Percentiles rank a stretch among this genome's conserved stretches.
Conservation (phyloP, 2,113 vertebrate species). For the Casuarius casuarius region DNA sequence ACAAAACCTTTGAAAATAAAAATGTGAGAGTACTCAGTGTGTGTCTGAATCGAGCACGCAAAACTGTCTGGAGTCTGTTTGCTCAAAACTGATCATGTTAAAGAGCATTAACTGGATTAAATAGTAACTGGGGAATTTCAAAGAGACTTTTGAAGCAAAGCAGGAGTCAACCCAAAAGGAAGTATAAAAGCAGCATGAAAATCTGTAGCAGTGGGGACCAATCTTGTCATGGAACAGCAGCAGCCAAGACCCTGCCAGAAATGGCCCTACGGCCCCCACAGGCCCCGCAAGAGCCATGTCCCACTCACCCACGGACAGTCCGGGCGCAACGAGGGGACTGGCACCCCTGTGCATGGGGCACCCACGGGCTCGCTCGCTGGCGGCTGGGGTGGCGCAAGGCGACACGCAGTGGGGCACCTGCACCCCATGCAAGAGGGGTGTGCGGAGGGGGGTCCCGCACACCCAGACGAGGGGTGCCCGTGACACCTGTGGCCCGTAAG, state of each 20-base stretch:
- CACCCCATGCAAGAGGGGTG: background rate
- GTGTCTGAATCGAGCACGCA: background rate
- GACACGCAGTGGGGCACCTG: background rate
- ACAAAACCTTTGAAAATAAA: background rate
- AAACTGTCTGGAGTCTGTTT: background rate
- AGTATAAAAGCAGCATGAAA: background rate
- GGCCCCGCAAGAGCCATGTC: accelerated
- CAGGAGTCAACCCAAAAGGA: background rate
- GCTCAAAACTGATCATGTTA: background rate
- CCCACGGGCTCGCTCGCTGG: accelerated
- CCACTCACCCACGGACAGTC: background rate
- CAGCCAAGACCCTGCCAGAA: background rate
- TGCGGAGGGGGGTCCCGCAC: too few species aligned
- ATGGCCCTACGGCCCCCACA: accelerated
- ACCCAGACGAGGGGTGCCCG: background rate
- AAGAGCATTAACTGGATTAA: background rate
- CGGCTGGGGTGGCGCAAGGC: background rate
- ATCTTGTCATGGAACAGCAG: background rate
- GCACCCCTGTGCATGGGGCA: too few species aligned
- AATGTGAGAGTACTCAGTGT: accelerated
- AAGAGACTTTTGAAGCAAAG: background rate
- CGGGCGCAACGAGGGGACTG: too few species aligned
- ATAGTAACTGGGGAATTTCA: background rate
- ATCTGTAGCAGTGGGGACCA: background rate
- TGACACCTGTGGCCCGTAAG: accelerated